Conservation (phyloP, 1,140 invertebrate genomes). For the Helicoverpa armigera region DNA sequence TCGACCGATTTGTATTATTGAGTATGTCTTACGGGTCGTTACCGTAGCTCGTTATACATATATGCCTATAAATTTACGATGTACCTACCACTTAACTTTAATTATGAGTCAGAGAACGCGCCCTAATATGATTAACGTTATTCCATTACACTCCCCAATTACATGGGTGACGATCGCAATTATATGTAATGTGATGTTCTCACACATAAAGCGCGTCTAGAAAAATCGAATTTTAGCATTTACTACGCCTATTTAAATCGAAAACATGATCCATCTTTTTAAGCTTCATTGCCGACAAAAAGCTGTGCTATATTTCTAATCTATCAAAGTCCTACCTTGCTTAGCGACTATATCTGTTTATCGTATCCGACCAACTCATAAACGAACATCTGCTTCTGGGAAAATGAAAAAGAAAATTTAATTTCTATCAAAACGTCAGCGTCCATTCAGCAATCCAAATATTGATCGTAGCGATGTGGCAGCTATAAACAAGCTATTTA, state of each 20-base stretch:
- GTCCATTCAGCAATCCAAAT: constrained; percentile 24
- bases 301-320: background rate
- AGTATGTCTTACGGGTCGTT: constrained; percentile 31
- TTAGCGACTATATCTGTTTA: constrained; percentile 40
- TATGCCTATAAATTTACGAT: background rate
- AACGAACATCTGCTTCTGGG: constrained; percentile 32
- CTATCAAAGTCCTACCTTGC: constrained; percentile 5
- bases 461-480: constrained; percentile 16
- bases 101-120: constrained; percentile 16
- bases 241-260: background rate
- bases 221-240: background rate
- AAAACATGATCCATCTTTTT: background rate
- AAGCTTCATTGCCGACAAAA: too few relatives aligned
- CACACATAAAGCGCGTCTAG: background rate
- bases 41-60: background rate
- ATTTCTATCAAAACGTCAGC: constrained; percentile 39
- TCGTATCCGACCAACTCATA: constrained; percentile 25
- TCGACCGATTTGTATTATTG: constrained; percentile 59
- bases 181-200: background rate
- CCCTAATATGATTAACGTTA: constrained; percentile 6
- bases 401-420: constrained; percentile 30
- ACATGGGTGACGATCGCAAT: background rate
- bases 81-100: background rate
- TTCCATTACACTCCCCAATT: background rate
- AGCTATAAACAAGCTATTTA: constrained; percentile 10